Evolutionary conservation across 2,797 vertebrate genomes (phyloP).

Genomic region (Myioborus miniatus): DNA sequence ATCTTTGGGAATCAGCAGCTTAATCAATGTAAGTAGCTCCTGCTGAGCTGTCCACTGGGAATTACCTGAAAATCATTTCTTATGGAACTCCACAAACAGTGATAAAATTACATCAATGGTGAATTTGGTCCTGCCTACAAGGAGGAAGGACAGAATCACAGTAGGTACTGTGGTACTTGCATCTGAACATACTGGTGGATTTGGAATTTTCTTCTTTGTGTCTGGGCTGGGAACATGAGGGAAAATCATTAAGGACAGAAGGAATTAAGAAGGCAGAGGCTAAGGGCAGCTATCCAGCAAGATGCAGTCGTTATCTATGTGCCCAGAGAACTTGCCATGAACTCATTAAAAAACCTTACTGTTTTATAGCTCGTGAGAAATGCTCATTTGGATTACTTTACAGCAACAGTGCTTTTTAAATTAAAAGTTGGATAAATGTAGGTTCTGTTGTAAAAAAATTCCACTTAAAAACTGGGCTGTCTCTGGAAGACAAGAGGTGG

Average conservation of each 20-base stretch:
- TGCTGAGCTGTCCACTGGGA: not conserved
- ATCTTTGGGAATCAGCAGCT: not conserved
- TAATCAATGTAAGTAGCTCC: not conserved
- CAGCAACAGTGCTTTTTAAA: not conserved
- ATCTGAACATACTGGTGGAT: not conserved
- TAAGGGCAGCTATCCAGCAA: not conserved
- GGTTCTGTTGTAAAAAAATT: not conserved
- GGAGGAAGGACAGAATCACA: not conserved
- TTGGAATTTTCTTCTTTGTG: not conserved
- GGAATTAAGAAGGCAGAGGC: not conserved
- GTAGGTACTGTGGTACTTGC: not conserved
- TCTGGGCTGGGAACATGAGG: not conserved
- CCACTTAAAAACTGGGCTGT: not conserved
- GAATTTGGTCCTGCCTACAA: not conserved
- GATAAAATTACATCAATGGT: not conserved
- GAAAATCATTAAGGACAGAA: not conserved
- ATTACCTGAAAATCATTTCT: not conserved
- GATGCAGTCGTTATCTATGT: not conserved
- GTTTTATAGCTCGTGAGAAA: not conserved
- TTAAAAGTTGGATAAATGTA: not conserved
- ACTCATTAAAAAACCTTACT: not conserved
- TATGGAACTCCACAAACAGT: not conserved
- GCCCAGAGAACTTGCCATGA: not conserved
- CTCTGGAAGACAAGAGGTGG: not conserved
- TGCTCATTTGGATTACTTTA: not conserved